phyloP scores from a whole-genome alignment of 2,113 vertebrate genomes.

The Eira barbara region DNA sequence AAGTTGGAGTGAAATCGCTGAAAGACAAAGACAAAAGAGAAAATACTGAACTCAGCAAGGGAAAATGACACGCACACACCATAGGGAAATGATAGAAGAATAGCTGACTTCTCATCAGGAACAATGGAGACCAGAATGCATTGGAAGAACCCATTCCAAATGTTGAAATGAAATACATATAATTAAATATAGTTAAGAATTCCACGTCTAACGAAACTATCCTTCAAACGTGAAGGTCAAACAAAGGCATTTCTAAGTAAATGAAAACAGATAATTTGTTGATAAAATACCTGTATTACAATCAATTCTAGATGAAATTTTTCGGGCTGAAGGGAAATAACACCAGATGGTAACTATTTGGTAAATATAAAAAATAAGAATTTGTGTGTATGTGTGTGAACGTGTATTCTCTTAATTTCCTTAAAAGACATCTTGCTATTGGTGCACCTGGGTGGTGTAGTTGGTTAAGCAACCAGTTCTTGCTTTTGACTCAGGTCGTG shows the following conservation, averaged over 20 bases:
- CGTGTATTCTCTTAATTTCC: background rate
- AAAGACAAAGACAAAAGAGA: background rate
- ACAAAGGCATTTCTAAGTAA: background rate
- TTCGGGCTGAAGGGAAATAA: background rate
- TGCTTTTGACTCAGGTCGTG: background rate
- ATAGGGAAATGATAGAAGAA: background rate
- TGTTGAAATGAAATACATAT: background rate
- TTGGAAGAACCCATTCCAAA: background rate
- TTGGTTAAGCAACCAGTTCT: background rate
- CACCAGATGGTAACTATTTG: background rate
- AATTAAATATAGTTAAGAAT: background rate
- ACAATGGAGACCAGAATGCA: background rate
- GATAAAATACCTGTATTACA: background rate
- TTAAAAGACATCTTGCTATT: background rate
- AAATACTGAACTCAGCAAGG: background rate
- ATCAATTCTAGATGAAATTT: background rate
- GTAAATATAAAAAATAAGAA: background rate
- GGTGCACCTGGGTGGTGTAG: background rate
- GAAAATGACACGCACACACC: background rate
- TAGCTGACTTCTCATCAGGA: background rate
- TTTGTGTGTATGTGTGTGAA: background rate
- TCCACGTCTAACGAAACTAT: background rate
- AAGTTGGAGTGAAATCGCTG: background rate
- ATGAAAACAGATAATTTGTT: background rate
- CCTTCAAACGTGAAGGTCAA: background rate